phyloP scores from a whole-genome alignment of 2,888 invertebrate species.

The Trisateles emortualis region DNA sequence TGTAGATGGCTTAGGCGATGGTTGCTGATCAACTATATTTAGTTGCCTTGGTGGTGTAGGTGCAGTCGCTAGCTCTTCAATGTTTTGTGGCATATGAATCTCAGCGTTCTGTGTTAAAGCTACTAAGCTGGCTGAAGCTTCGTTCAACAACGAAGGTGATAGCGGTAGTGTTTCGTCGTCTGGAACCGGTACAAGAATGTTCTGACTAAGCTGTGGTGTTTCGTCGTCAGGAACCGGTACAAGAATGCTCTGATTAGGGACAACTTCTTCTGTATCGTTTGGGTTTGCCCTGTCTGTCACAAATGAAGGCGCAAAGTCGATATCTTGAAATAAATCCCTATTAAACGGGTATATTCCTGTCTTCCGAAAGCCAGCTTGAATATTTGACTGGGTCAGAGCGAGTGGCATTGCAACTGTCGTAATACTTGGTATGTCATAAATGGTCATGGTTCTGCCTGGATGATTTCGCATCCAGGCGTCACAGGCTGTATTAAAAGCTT shows the following conservation, averaged over 20 bases:
- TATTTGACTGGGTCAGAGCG: constrained; percentile 1
- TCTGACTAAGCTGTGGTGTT: not conserved
- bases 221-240: not conserved
- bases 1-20: not conserved
- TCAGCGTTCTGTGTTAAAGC: not conserved
- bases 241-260: not conserved
- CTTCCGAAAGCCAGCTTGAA: constrained; percentile 10
- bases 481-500: not conserved
- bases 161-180: not conserved
- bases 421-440: no score
- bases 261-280: not conserved
- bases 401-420: not conserved
- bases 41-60: constrained; percentile 2
- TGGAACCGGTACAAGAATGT: not conserved
- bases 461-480: constrained; percentile 3
- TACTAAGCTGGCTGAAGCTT: not conserved
- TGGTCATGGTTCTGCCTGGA: no score
- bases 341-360: constrained; percentile 12
- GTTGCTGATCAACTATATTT: not conserved
- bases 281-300: not conserved
- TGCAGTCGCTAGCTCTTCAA: not conserved
- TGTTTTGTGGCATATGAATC: not conserved
- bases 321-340: constrained; percentile 1
- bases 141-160: constrained; percentile 8
- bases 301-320: not conserved